Evolutionary conservation across 2,113 vertebrate species (phyloP).

Genomic region (Cricetomys ansorgei): DNA sequence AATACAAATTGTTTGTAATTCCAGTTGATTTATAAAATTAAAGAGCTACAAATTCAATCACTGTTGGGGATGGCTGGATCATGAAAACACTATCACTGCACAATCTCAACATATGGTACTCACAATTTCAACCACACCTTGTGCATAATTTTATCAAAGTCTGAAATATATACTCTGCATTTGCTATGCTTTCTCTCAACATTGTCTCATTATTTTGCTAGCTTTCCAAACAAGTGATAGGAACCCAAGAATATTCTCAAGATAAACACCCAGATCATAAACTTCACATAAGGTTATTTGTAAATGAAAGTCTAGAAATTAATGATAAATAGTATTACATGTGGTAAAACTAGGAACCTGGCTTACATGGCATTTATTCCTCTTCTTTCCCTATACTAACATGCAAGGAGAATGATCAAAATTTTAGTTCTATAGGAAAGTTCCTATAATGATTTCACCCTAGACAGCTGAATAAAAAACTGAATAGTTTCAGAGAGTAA

Average conservation of each 20-base stretch:
- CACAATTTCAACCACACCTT: neutral
- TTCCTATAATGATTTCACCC: neutral
- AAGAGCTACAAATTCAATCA: neutral
- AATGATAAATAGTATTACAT: neutral
- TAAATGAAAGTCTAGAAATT: neutral
- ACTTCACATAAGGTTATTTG: neutral
- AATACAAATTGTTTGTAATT: neutral
- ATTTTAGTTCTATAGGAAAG: neutral
- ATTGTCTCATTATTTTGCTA: conserved; percentile 16
- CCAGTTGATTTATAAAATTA: neutral
- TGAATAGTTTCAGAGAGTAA: neutral
- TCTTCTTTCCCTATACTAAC: neutral
- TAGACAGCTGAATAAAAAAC: neutral
- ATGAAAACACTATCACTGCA: neutral
- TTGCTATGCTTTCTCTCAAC: neutral
- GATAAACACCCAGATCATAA: neutral
- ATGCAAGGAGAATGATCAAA: neutral
- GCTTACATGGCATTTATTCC: neutral
- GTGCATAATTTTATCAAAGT: neutral
- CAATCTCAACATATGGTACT: neutral
- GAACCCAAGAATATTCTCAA: neutral
- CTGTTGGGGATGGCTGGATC: neutral
- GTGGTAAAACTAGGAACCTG: neutral
- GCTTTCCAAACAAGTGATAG: neutral
- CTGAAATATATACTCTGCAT: neutral